Evolutionary conservation across 2,888 invertebrate genomes (phyloP), one percentile per base, ranked within the genome.

Genomic region (Pristionchus arcanus): DNA sequence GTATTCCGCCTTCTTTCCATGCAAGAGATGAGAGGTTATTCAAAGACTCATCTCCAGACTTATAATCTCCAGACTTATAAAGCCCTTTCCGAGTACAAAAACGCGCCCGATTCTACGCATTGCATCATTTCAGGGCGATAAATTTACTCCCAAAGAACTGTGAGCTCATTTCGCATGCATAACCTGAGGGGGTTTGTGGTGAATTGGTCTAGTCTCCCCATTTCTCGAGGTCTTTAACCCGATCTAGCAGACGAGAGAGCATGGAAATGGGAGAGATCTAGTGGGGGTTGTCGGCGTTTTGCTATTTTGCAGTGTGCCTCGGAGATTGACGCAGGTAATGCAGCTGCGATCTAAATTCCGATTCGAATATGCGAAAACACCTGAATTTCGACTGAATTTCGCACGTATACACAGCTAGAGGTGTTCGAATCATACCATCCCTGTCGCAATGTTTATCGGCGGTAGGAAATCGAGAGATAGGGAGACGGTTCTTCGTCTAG

Each of bases 31-130:
- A 66, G 66, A 28, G 66, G 66, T 7, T 66, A 66, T 66, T 66
- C 66, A 66, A 66, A 66, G 66, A n/a, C 66, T 66, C 66, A 66
- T 66, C 66, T 25, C 66, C 66, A 66, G 66, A n/a, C 66, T 42
- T 42, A 42, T 9, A 49, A 1, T n/a, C n/a, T n/a, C n/a, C 21
- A 25, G 25, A n/a, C 66, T 42, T 42, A 42, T 9, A 49, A 1
- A n/a, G n/a, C 66, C 7, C 66, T 66, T 66, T 66, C 66, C 66
- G 5, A 66, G 66, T 66, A 66, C 66, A 11, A 25, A 21, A 28
- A 28, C 25, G 25, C 0, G 4, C 28, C 28, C 25, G 11, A 28
- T 19, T 66, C 25, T 13, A 2, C 28, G 66, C 28, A 28, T 28
- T 59, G 16, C 13, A 21, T 59, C 59, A 25, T 59, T 25, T 59